Base-by-base conservation (phyloP, 2,888 invertebrate genomes). In the Stenodera caucasica region DNA sequence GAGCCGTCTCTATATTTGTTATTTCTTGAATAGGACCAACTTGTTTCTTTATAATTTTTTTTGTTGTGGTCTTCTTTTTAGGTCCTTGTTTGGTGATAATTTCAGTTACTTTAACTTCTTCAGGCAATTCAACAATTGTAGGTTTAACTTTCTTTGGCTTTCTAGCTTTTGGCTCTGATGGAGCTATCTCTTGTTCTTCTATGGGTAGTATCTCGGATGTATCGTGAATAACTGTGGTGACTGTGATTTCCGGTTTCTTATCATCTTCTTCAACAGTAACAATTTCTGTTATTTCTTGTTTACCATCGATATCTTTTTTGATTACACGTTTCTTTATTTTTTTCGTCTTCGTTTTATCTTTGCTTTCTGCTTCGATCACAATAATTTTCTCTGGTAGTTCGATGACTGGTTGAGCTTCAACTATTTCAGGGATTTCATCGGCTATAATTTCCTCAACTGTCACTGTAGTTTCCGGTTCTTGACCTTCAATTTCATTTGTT, bases 281-380 rank as follows among this genome's bases (percentile, higher is more conserved):
- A 58, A 81, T 79, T 73, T 82, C 81, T 5, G 82, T 75, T 9
- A 80, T 70, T 65, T 82, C 80, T 67, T 82, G 79, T 65, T 80
- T 75, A 37, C 78, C 75, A 64, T 80, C 83, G 23, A 76, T 65
- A 53, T 78, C 77, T 65, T 80, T 82, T 63, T 75, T 80, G 49
- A 77, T 73, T 0, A 75, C 70, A 7, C 75, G 72, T 67, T 76
- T 78, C 52, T 75, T 77, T 23, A 75, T 68, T 7, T 74, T 62
- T 55, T 71, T 81, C 77, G 74, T 63, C 12, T 49, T 57, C 2
- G 30, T 60, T 40, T 57, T 57, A 35, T 68, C 66, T 55, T 70
- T 66, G 26, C 65, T 53, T 58, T 70, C 65, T 53, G 71, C 70
- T 60, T 69, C 63, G 21, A 64, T 60, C 21, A 60, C 53, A 6